phyloP scores from a whole-genome alignment of 2,888 invertebrate genomes.

The Antitype chi region DNA sequence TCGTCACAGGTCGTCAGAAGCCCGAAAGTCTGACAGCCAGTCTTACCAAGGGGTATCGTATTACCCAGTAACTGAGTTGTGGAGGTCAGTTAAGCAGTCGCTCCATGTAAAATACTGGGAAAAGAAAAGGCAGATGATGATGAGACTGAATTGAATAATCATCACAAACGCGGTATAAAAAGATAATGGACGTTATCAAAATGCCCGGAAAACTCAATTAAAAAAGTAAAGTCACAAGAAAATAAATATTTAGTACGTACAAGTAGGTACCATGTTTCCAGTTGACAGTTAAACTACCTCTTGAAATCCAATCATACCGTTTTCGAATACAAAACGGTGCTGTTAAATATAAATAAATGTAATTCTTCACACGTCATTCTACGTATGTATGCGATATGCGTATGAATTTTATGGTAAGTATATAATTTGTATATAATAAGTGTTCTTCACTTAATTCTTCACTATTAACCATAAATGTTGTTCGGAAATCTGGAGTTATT shows the following conservation, averaged over 20 bases:
- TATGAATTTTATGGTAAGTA: constrained; percentile 5
- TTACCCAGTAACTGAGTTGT: too few relatives aligned
- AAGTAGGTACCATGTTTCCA: neutral
- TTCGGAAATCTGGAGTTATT: constrained; percentile 34
- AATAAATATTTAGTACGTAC: neutral
- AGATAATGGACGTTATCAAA: neutral
- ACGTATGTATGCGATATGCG: constrained; percentile 2
- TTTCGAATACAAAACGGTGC: constrained; percentile 44
- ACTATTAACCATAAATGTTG: constrained; percentile 52
- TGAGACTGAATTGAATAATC: neutral
- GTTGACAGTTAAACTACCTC: constrained; percentile 30
- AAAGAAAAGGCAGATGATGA: too few relatives aligned
- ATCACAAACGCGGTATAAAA: neutral
- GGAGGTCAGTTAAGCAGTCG: too few relatives aligned
- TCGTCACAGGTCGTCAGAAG: too few relatives aligned
- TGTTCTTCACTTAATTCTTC: constrained; percentile 54
- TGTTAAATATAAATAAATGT: constrained; percentile 49
- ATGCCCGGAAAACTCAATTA: neutral
- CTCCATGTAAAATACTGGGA: too few relatives aligned
- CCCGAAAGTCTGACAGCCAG: too few relatives aligned
- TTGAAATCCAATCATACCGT: constrained; percentile 56
- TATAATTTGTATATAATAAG: constrained; percentile 56
- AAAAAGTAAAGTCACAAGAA: constrained; percentile 9
- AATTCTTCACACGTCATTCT: constrained; percentile 59
- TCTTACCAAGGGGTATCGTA: too few relatives aligned